phyloP scores from a whole-genome alignment of 2,113 vertebrate genomes.

The Aphyosemion australe region DNA sequence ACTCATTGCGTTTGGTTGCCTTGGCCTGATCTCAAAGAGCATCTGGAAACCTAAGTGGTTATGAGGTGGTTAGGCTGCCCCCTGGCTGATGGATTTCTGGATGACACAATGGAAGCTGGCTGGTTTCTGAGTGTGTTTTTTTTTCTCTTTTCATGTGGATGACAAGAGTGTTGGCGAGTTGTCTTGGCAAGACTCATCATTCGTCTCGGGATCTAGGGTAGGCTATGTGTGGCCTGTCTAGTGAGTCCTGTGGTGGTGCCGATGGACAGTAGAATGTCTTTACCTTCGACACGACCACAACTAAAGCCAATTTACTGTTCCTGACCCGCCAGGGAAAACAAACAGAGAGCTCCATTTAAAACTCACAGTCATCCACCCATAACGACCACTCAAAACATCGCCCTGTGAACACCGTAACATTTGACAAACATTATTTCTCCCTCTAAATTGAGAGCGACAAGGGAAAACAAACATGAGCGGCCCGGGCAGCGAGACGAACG shows the following conservation, averaged over 20 bases:
- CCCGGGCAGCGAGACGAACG: conserved; percentile 20
- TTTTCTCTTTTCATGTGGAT: conserved; percentile 13
- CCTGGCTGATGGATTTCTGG: conserved; percentile 26
- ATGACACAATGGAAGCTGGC: conserved; percentile 31
- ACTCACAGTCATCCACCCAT: conserved; percentile 28
- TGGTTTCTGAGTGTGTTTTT: conserved; percentile 18
- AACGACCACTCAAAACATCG: conserved; percentile 60
- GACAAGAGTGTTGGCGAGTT: conserved; percentile 46
- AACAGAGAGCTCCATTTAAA: conserved; percentile 59
- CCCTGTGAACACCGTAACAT: conserved; percentile 44
- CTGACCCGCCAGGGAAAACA: conserved; percentile 58
- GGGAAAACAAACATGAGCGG: conserved; percentile 68
- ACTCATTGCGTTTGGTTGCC: conserved; percentile 29
- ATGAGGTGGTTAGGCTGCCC: conserved; percentile 45
- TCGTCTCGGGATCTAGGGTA: conserved; percentile 19
- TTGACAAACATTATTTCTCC: conserved; percentile 71
- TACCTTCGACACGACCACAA: conserved; percentile 16
- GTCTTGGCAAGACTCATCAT: conserved; percentile 32
- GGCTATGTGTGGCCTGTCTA: conserved; percentile 34
- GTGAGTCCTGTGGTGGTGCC: conserved; percentile 16
- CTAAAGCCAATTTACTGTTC: conserved; percentile 27
- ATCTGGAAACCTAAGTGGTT: conserved; percentile 32
- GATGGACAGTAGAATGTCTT: conserved; percentile 19
- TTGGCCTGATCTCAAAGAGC: conserved; percentile 9
- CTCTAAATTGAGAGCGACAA: conserved; percentile 65